phyloP scores from a whole-genome alignment of 1,140 invertebrate species.

The Drosophila pectinifera region DNA sequence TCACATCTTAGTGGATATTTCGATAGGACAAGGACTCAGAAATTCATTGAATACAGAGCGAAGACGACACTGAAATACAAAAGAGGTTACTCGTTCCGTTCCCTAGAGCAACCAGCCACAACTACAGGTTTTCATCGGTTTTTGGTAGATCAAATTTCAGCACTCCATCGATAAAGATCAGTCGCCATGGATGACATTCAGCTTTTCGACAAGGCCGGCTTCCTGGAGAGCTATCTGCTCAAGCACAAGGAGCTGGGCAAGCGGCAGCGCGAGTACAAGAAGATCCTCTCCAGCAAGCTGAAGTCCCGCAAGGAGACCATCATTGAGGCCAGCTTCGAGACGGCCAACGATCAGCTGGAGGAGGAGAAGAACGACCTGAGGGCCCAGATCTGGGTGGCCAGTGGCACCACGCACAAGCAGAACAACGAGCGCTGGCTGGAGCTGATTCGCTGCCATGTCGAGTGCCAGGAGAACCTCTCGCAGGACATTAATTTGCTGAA shows the following conservation, averaged over 20 bases:
- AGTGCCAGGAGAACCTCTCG: constrained; percentile 70
- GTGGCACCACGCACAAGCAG: constrained; percentile 57
- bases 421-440: constrained; percentile 47
- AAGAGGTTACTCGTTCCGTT: background rate
- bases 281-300: constrained; percentile 67
- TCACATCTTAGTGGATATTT: constrained; percentile 4
- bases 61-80: constrained; percentile 1
- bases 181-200: constrained; percentile 43
- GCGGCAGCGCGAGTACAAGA: constrained; percentile 80
- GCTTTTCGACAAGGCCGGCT: constrained; percentile 60
- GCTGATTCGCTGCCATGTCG: constrained; percentile 70
- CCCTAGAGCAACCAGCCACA: background rate
- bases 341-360: constrained; percentile 71
- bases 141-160: background rate
- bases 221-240: constrained; percentile 64
- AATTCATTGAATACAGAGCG: constrained; percentile 39
- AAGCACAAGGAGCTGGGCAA: constrained; percentile 78
- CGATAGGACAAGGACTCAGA: constrained; percentile 19
- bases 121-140: no score
- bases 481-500: constrained; percentile 63
- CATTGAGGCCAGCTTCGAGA: constrained; percentile 74
- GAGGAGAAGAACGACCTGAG: constrained; percentile 75
- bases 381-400: constrained; percentile 81
- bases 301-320: constrained; percentile 76
- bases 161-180: background rate